Evolutionary conservation across 2,797 vertebrate species (phyloP).

Genomic region (Sciurus vulgaris): DNA sequence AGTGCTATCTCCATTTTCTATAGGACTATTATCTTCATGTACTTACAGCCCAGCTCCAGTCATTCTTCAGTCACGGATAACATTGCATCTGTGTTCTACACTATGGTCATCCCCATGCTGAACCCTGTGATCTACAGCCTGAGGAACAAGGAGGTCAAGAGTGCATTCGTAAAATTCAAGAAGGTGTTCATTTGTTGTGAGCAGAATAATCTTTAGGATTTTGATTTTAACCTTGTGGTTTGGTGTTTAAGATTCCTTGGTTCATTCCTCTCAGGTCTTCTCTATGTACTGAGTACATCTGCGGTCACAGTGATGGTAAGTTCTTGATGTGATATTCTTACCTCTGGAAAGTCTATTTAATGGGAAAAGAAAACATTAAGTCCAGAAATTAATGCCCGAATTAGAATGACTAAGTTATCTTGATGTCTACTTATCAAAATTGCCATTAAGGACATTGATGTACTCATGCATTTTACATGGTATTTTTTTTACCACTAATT

Average conservation of each 20-base stretch:
- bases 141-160: background rate
- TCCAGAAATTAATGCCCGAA: background rate
- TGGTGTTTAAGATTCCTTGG: too few relatives aligned
- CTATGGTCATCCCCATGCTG: conserved; percentile 28
- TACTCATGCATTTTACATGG: background rate
- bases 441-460: too few relatives aligned
- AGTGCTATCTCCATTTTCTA: conserved; percentile 49
- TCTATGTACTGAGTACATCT: background rate
- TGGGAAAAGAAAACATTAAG: background rate
- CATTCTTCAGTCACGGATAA: conserved; percentile 36
- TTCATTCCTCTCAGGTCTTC: background rate
- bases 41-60: conserved; percentile 42
- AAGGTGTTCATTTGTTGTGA: too few relatives aligned
- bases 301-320: background rate
- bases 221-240: background rate
- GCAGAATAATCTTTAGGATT: too few relatives aligned
- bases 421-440: background rate
- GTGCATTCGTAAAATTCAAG: background rate
- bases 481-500: background rate
- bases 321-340: background rate
- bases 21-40: conserved; percentile 37
- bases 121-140: conserved; percentile 10
- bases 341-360: background rate
- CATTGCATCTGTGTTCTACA: background rate
- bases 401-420: background rate